Percentiles rank a stretch among this genome's conserved stretches.
Evolutionary conservation across 2,888 invertebrate genomes (phyloP).

Genomic region (Brachynemurus nebulosus): DNA sequence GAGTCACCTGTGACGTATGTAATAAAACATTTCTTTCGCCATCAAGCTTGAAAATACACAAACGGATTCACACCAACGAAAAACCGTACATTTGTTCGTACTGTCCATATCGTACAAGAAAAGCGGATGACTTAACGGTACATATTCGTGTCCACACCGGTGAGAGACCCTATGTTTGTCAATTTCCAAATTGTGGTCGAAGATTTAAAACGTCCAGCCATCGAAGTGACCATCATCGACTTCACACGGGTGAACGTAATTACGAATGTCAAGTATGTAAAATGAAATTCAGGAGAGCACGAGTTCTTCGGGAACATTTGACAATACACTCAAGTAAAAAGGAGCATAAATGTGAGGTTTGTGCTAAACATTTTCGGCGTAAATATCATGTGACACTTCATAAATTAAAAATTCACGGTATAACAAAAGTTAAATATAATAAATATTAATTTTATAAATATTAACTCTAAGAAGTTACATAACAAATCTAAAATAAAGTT

Average conservation of each 20-base stretch:
- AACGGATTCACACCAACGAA: constrained; percentile 18
- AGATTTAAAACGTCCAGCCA: constrained; percentile 20
- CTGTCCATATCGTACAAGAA: constrained; percentile 20
- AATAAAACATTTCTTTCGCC: not conserved
- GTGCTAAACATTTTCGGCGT: constrained; percentile 19
- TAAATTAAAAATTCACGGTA: constrained; percentile 8
- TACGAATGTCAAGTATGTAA: constrained; percentile 30
- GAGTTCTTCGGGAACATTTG: constrained; percentile 20
- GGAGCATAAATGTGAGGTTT: constrained; percentile 18
- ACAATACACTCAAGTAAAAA: constrained; percentile 21
- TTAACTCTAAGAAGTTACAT: too few relatives aligned
- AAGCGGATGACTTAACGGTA: constrained; percentile 20
- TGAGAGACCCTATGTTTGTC: constrained; percentile 21
- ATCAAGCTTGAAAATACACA: constrained; percentile 17
- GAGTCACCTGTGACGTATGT: not conserved
- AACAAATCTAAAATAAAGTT: too few relatives aligned
- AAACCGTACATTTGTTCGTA: constrained; percentile 20
- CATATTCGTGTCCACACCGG: constrained; percentile 22
- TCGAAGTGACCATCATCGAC: constrained; percentile 27
- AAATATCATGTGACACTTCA: constrained; percentile 21
- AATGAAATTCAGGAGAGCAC: constrained; percentile 22
- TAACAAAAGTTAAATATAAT: too few relatives aligned
- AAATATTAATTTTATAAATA: too few relatives aligned
- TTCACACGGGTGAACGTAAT: constrained; percentile 32
- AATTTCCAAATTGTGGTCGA: constrained; percentile 19